Conservation (phyloP, 1,140 invertebrate species). For the Euura saliciscinereae region DNA sequence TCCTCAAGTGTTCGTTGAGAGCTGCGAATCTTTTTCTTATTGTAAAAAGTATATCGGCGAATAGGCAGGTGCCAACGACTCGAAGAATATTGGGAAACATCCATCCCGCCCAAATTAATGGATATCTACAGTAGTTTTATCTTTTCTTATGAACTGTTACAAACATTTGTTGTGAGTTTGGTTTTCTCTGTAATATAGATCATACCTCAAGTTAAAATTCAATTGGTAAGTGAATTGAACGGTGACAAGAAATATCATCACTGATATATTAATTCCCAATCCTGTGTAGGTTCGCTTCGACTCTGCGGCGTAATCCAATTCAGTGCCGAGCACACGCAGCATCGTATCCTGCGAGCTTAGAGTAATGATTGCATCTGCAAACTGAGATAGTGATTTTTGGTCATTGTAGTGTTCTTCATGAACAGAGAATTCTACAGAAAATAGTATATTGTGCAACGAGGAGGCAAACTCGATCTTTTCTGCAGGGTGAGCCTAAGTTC, state of each 20-base stretch:
- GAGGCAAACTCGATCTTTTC: no score
- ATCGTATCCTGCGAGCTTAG: not conserved
- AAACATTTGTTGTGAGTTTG: no score
- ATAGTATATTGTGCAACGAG: not conserved
- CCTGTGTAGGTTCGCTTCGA: not conserved
- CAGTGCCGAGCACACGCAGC: not conserved
- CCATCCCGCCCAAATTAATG: no score
- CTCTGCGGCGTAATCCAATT: not conserved
- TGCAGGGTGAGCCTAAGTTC: no score
- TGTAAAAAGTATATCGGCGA: no score
- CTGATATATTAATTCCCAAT: not conserved
- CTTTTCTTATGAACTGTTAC: no score
- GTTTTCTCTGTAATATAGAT: no score
- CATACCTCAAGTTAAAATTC: not conserved
- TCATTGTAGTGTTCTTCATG: not conserved
- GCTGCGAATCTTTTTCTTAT: no score
- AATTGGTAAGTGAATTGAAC: not conserved
- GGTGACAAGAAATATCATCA: not conserved
- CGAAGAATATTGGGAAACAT: no score
- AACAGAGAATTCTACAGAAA: not conserved
- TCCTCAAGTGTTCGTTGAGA: no score
- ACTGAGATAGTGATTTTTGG: not conserved
- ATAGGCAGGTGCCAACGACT: no score
- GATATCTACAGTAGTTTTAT: no score
- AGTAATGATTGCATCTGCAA: not conserved